Percentiles rank a stretch among this genome's conserved stretches.
phyloP scores from a whole-genome alignment of 1,140 invertebrate genomes.

The Phymorhynchus buccinoides region DNA sequence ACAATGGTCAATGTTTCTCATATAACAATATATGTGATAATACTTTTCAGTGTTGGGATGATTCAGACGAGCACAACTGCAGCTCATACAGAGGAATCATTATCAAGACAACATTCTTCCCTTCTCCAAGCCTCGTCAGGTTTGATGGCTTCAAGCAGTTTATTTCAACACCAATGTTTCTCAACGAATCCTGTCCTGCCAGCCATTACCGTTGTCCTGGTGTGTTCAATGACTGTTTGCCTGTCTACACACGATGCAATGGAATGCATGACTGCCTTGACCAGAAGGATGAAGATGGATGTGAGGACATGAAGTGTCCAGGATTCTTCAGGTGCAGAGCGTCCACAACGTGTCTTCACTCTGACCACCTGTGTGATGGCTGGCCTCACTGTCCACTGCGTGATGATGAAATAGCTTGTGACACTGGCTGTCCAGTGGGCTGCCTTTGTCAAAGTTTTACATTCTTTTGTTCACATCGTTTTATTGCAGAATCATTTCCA shows the following conservation, averaged over 20 bases:
- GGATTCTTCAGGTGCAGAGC: background rate
- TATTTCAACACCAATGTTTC: background rate
- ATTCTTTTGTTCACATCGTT: background rate
- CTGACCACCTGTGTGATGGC: conserved; percentile 25
- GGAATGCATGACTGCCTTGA: background rate
- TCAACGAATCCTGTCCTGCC: background rate
- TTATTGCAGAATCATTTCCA: background rate
- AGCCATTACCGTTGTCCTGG: background rate
- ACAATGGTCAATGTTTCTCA: background rate
- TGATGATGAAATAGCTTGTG: conserved; percentile 40
- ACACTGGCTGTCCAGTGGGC: conserved; percentile 43
- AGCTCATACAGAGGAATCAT: conserved; percentile 20
- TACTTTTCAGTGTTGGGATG: background rate
- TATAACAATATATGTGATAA: background rate
- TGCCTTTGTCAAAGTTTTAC: conserved; percentile 25
- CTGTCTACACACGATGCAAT: background rate
- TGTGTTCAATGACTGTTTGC: background rate
- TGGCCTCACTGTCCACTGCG: conserved; percentile 32
- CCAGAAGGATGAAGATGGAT: conserved; percentile 10
- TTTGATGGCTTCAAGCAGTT: background rate
- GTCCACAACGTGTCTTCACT: background rate
- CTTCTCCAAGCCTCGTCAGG: conserved; percentile 1
- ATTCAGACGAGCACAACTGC: conserved; percentile 18
- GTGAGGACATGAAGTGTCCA: background rate
- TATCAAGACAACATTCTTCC: conserved; percentile 7